Base-by-base conservation (phyloP, 2,113 vertebrate species). In the Thamnaconus septentrionalis region DNA sequence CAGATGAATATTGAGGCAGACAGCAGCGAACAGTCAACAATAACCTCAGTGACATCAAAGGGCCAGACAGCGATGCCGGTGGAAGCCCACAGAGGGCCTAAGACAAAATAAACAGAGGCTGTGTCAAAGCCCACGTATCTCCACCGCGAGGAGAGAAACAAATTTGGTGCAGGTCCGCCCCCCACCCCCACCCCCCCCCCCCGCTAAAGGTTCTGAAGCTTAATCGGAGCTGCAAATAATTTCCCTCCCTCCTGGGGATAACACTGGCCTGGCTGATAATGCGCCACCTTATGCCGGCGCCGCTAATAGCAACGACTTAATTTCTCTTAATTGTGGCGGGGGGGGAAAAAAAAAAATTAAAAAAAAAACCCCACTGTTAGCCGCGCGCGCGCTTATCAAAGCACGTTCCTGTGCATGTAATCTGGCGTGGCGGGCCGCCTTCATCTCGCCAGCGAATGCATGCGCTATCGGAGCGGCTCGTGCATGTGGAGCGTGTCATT, bases 41-140 rank as follows among this genome's bases (percentile, higher is more conserved):
- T 89, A 89, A 91, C 85, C 87, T 88, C 75, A 70, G 80, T 87
- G 75, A 84, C 84, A 89, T 90, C 86, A 90, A 90, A 89, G 86
- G 81, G 73, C 79, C 82, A 87, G 88, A 82, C 84, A 86, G 78
- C 71, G 79, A 79, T 77, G 77, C 75, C 75, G 79, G 66, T 31
- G 73, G 82, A 79, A 87, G 87, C 79, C 87, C 85, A 74, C 78
- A 58, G 80, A 89, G 84, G 85, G 79, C 68, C 70, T 41, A 31
- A 78, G 82, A 77, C 75, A 72, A 80, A 87, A 88, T 78, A 90
- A 90, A 90, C 75, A 71, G 66, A 63, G 75, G 73, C 56, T 63
- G 73, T 62, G 76, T 80, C 64, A 80, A 71, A 81, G 74, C 78
- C 62, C 74, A 70, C 60, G 51, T 79, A 76, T 78, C 79, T 63